Base-by-base conservation (phyloP, 2,113 vertebrate species). In the Phocoena phocoena region DNA sequence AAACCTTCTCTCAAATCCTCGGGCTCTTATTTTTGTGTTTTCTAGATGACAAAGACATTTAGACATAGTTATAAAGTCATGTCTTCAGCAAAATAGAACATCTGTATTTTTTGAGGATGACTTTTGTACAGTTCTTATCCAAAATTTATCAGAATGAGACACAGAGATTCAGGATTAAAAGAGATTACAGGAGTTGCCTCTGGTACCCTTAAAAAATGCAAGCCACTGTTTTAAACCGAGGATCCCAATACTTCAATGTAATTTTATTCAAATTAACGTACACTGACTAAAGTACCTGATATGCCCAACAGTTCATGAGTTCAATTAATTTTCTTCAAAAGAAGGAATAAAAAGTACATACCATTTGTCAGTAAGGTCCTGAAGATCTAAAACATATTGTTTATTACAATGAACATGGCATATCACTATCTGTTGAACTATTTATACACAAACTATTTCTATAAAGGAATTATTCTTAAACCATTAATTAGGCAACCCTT, bases 1-100 rank as follows among this genome's bases (percentile, higher is more conserved):
- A 94, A 55, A 47, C 6, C 6, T 38, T 67, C 86, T 38, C 73
- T 36, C 8, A 47, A 11, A 68, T 88, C 12, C 28, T 28, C 28
- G 38, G 60, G 41, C 23, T 86, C 82, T 92, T 63, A 47, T 81
- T 33, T 86, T 92, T 55, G 15, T 79, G 71, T 68, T 96, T 95
- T 82, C 73, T 76, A 89, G 90, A 96, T 92, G 41, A 82, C 38
- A 94, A 87, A 53, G 25, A 89, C 14, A 93, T 86, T 92, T 60
- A 82, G 76, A 88, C 41, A 83, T 50, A 77, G 6, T 94, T 70
- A 90, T 25, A 44, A 84, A 65, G 9, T 71, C 63, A 44, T 33
- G 28, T 67, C 62, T 55, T 70, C 31, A 26, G 21, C 65, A 65
- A 47, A 87, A 88, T 10, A 90, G 9, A 90, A 83, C 36, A 18